Conservation (phyloP, 2,888 invertebrate species). For the Caenorhabditis japonica region DNA sequence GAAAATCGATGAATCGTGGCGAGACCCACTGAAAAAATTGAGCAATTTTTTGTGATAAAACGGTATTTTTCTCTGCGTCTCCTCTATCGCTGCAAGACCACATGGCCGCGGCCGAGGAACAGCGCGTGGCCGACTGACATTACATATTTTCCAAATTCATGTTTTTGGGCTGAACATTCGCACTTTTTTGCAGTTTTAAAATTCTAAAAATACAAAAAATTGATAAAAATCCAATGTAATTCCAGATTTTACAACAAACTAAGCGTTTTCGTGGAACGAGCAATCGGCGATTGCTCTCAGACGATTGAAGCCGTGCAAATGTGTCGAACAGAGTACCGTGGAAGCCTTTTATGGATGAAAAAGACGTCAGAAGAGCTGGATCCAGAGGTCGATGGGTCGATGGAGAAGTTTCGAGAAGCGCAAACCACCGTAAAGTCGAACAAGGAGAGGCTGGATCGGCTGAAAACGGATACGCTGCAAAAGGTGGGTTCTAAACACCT, state of each 20-base stretch:
- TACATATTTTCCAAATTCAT: no score
- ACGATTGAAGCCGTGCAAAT: constrained; percentile 91
- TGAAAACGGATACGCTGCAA: constrained; percentile 88
- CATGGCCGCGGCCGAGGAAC: no score
- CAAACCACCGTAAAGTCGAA: constrained; percentile 81
- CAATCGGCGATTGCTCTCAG: constrained; percentile 90
- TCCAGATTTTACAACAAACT: constrained; percentile 85
- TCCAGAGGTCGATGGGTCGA: constrained; percentile 93
- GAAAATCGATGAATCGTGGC: no score
- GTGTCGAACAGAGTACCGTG: constrained; percentile 93
- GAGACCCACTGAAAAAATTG: no score
- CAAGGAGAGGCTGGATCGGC: constrained; percentile 91
- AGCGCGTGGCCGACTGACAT: no score
- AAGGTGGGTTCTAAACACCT: constrained; percentile 78
- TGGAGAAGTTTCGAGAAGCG: constrained; percentile 91
- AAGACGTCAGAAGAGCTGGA: constrained; percentile 85
- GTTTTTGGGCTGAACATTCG: no score
- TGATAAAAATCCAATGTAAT: no score
- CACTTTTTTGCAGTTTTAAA: no score
- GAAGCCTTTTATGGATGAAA: constrained; percentile 91
- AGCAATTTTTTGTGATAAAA: no score
- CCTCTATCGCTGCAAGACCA: no score
- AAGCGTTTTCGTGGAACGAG: constrained; percentile 95
- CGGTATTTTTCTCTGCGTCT: no score
- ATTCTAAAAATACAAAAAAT: no score